Evolutionary conservation across 2,797 vertebrate species (phyloP), one percentile per base, ranked within the genome.

Genomic region (Macrochelys suwanniensis): DNA sequence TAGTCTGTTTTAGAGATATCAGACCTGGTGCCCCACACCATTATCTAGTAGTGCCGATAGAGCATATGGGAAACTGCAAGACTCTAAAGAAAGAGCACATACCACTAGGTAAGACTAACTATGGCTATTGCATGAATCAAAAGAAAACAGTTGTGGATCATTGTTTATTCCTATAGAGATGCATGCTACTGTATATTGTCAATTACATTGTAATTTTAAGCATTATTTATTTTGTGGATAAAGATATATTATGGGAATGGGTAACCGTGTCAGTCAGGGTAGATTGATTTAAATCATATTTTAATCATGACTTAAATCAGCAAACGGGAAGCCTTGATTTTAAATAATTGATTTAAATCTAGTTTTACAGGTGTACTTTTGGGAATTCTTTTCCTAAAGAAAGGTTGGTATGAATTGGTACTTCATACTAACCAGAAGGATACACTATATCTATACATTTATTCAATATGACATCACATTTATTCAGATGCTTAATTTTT

Each of bases 1-100:
- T 99, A 10, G 98, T 98, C 19, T 99, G 99, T 98, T 99, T 99
- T 90, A 98, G 97, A 97, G 99, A 99, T 94, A 99, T 99, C 95
- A 99, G 98, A 89, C 99, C 99, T 42, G 99, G 98, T 88, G 99
- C 99, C 26, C 98, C 98, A 19, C 99, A 99, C 96, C 99, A 99
- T 97, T 99, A 99, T 85, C 98, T 99, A 33, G 99, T 99, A 45
- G 99, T 99, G 87, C 99, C 99, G 28, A 99, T 97, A 89, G 98
- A 98, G 95, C 99, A 99, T 95, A 97, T 99, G 82, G 99, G 98
- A 26, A 99, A 99, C 97, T 99, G 99, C 95, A 99, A 98, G 97
- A 99, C 99, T 0, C 98, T 99, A 68, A 97, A 95, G 90, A 97
- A 98, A 87, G 98, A 99, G 10, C 98, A 99, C 5, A 77, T 99